Evolutionary conservation across 2,888 invertebrate genomes (phyloP).

Genomic region (Leptopterna dolabrata): DNA sequence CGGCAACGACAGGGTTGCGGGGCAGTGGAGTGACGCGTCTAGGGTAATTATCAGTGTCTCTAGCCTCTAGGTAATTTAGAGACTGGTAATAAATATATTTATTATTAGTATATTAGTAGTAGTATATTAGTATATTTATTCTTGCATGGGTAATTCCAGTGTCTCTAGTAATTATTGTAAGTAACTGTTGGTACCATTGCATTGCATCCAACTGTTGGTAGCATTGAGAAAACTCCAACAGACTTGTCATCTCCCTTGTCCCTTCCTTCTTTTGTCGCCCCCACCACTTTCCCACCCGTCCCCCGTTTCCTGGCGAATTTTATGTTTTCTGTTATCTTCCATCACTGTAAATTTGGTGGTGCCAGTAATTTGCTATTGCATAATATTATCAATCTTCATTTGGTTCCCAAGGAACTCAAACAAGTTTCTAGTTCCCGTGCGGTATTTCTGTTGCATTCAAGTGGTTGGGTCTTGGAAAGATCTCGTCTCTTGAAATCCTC

Average conservation of each 20-base stretch:
- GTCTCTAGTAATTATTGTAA: too few relatives aligned
- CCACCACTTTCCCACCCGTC: neutral
- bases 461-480: neutral
- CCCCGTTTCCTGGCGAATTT: neutral
- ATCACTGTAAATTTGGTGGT: neutral
- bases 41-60: too few relatives aligned
- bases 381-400: neutral
- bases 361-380: neutral
- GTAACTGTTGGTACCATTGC: too few relatives aligned
- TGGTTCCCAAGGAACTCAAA: neutral
- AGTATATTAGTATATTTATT: too few relatives aligned
- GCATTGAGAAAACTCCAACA: neutral
- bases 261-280: neutral
- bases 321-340: conserved; percentile 14
- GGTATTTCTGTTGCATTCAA: neutral
- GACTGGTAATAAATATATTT: too few relatives aligned
- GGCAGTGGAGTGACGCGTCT: too few relatives aligned
- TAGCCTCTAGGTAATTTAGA: too few relatives aligned
- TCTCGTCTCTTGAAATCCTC: neutral
- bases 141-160: too few relatives aligned
- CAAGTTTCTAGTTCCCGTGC: neutral
- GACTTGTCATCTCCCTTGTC: neutral
- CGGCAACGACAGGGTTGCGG: too few relatives aligned
- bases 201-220: too few relatives aligned
- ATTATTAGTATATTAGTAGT: too few relatives aligned